A percentile compares a stretch with the other conserved stretches of the same genome.
These are phyloP conservation scores for Pteropus rufus DNA, from an alignment of 2,797 vertebrate species.

Conservation along the genomic window DNA sequence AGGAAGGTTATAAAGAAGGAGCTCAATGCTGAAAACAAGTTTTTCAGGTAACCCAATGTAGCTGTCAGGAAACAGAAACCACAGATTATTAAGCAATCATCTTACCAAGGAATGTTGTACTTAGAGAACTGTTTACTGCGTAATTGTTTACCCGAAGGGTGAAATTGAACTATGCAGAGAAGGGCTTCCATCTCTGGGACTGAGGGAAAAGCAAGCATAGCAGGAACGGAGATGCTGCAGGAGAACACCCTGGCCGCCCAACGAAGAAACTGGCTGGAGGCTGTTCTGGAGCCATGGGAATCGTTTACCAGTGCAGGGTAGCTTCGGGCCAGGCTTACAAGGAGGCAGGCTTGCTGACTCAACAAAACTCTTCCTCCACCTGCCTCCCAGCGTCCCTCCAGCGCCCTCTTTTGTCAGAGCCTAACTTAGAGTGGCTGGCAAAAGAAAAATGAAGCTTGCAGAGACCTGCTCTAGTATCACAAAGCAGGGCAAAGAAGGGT, in stretches of 20 bases:
- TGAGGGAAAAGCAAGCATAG: neutral
- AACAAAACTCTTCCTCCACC: neutral
- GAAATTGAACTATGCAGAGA: neutral
- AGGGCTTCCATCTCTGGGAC: neutral
- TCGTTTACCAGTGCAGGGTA: neutral
- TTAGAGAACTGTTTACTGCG: neutral
- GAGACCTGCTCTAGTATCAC: neutral
- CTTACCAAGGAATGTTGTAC: neutral
- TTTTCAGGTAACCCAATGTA: neutral
- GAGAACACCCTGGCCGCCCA: no score
- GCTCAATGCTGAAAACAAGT: no score
- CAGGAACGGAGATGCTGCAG: neutral
- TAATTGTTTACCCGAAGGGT: neutral
- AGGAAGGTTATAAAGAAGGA: neutral
- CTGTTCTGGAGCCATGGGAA: neutral
- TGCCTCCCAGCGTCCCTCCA: neutral
- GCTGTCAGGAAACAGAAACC: neutral
- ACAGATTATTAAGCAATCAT: neutral
- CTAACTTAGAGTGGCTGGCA: neutral
- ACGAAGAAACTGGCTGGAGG: neutral
- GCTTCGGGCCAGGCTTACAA: no score
- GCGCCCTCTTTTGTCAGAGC: neutral
- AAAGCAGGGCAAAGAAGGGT: neutral
- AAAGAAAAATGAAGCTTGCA: neutral
- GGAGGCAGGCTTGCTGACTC: neutral